A percentile compares a stretch with the other conserved stretches of the same genome.
phyloP scores from a whole-genome alignment of 2,888 invertebrate species.

The Cantharis flavilabris region DNA sequence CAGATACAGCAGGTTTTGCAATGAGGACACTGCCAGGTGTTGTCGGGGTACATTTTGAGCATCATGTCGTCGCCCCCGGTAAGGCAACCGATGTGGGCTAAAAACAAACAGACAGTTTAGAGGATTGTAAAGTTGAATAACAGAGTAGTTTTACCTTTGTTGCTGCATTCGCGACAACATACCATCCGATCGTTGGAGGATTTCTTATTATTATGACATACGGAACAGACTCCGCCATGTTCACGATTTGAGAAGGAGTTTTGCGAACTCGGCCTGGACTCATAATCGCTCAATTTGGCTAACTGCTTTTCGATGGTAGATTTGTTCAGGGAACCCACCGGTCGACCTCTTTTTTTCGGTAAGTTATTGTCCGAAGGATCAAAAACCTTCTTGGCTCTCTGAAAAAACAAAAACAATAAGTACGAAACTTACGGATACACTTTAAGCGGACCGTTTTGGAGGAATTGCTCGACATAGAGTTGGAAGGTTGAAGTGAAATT shows the following conservation, averaged over 20 bases:
- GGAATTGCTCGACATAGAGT: neutral
- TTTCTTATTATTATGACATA: conserved; percentile 64
- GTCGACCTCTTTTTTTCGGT: conserved; percentile 73
- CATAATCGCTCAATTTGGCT: conserved; percentile 40
- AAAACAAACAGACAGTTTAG: conserved; percentile 36
- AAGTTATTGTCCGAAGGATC: conserved; percentile 84
- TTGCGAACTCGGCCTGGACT: conserved; percentile 49
- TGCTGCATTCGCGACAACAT: conserved; percentile 73
- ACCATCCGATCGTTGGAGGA: conserved; percentile 67
- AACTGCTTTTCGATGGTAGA: conserved; percentile 61
- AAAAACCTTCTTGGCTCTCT: conserved; percentile 83
- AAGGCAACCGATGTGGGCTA: conserved; percentile 71
- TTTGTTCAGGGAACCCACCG: conserved; percentile 66
- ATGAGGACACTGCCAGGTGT: conserved; percentile 86
- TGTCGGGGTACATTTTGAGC: conserved; percentile 66
- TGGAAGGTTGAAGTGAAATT: neutral
- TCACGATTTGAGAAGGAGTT: conserved; percentile 53
- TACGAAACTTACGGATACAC: neutral
- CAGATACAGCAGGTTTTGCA: conserved; percentile 88
- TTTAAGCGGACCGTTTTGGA: neutral
- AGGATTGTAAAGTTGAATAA: neutral
- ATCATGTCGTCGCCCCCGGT: conserved; percentile 71
- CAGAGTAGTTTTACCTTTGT: conserved; percentile 59
- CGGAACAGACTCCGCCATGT: conserved; percentile 65
- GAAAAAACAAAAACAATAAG: conserved; percentile 12